These are phyloP conservation scores for Drosophila rubida DNA, from an alignment of 2,888 invertebrate genomes.

Conservation along the genomic window DNA sequence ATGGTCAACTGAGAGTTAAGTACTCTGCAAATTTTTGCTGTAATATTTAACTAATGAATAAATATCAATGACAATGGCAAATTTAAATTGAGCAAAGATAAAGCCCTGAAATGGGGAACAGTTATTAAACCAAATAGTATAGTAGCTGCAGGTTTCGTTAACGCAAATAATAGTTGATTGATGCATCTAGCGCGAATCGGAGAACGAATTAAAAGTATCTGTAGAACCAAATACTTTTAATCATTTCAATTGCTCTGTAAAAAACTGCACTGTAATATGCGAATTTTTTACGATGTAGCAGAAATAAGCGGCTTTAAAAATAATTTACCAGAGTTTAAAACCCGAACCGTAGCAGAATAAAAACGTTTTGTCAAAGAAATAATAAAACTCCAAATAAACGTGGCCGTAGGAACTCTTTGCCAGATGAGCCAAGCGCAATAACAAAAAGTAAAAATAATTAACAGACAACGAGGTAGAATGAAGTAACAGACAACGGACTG, in stretches of 20 bases:
- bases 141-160: not conserved
- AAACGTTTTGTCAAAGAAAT: conserved; percentile 18
- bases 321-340: conserved; percentile 33
- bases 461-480: conserved; percentile 22
- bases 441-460: conserved; percentile 53
- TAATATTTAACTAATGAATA: conserved; percentile 65
- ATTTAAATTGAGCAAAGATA: conserved; percentile 9
- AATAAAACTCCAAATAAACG: conserved; percentile 50
- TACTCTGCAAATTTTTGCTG: conserved; percentile 47
- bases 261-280: conserved; percentile 10
- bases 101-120: not conserved
- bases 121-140: not conserved
- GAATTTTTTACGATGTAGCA: conserved; percentile 3
- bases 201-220: not conserved
- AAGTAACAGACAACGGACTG: no score
- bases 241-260: conserved; percentile 2
- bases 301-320: conserved; percentile 50
- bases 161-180: not conserved
- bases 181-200: not conserved
- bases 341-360: conserved; percentile 14
- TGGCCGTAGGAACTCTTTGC: conserved; percentile 12
- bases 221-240: not conserved
- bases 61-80: conserved; percentile 20
- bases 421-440: not conserved
- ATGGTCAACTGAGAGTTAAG: conserved; percentile 31